Evolutionary conservation across 2,888 invertebrate species (phyloP).

Genomic region (Vannuccia rotundouncinata): DNA sequence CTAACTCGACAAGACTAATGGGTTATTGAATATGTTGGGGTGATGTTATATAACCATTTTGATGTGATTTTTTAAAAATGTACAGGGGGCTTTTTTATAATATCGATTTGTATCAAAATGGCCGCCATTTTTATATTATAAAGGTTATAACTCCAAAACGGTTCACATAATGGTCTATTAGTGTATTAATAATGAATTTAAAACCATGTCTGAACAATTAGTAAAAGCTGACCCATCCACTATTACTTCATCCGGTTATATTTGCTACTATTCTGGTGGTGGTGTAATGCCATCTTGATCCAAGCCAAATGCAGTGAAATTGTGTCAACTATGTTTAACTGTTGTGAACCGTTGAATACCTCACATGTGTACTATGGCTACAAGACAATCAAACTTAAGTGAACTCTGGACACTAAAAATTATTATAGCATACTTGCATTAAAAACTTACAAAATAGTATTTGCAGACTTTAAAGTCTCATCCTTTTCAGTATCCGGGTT

Average conservation of each 20-base stretch:
- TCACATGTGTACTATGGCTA: not conserved
- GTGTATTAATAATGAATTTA: too few relatives aligned
- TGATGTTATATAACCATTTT: too few relatives aligned
- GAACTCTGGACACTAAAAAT: not conserved
- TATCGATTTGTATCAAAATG: too few relatives aligned
- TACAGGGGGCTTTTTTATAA: too few relatives aligned
- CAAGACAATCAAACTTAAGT: not conserved
- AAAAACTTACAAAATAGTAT: not conserved
- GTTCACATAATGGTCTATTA: too few relatives aligned
- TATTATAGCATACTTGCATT: not conserved
- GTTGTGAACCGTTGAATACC: not conserved
- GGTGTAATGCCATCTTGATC: not conserved
- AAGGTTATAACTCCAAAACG: too few relatives aligned
- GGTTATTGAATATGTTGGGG: too few relatives aligned
- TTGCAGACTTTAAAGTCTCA: not conserved
- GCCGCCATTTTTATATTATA: too few relatives aligned
- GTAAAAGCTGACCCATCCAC: not conserved
- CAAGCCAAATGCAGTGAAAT: not conserved
- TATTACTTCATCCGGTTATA: not conserved
- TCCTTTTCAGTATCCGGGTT: not conserved
- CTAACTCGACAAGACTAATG: too few relatives aligned
- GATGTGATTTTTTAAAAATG: too few relatives aligned
- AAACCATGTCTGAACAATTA: not conserved
- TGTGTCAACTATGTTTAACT: not conserved
- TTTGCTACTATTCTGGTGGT: not conserved